A percentile compares a stretch with the other conserved stretches of the same genome.
Evolutionary conservation across 1,140 invertebrate species (phyloP).

Genomic region (Bombus haemorrhoidalis): DNA sequence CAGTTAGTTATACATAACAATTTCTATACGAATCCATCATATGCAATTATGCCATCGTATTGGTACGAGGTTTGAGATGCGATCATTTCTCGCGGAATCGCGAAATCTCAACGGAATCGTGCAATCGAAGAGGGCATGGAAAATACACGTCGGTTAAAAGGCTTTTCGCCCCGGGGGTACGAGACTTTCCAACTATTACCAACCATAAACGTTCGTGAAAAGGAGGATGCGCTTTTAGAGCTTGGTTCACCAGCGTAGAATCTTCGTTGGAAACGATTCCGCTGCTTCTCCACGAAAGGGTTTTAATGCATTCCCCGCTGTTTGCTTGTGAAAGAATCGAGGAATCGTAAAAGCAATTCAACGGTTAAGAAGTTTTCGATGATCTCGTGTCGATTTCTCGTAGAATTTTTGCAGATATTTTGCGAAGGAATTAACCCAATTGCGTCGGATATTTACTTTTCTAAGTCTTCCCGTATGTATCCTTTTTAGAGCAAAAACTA

Average conservation of each 20-base stretch:
- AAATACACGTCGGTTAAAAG: slow-evolving; percentile 35
- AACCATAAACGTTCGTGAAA: slow-evolving; percentile 50
- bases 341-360: slow-evolving; percentile 2
- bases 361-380: background rate
- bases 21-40: background rate
- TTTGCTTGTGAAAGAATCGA: background rate
- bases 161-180: background rate
- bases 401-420: background rate
- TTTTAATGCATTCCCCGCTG: slow-evolving; percentile 3
- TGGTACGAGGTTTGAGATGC: background rate
- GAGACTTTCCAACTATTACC: slow-evolving; percentile 35
- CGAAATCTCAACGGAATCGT: slow-evolving; percentile 37
- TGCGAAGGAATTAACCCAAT: background rate
- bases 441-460: background rate
- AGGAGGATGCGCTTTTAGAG: slow-evolving; percentile 50
- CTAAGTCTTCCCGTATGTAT: too few relatives aligned
- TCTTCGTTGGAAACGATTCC: background rate
- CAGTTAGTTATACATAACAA: background rate
- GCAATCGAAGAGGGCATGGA: slow-evolving; percentile 1
- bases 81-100: background rate
- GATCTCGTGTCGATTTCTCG: background rate
- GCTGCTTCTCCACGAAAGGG: too few relatives aligned
- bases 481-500: too few relatives aligned
- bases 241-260: background rate
- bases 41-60: background rate